phyloP scores from a whole-genome alignment of 1,140 invertebrate genomes.

The Ctenoplectra terminalis region DNA sequence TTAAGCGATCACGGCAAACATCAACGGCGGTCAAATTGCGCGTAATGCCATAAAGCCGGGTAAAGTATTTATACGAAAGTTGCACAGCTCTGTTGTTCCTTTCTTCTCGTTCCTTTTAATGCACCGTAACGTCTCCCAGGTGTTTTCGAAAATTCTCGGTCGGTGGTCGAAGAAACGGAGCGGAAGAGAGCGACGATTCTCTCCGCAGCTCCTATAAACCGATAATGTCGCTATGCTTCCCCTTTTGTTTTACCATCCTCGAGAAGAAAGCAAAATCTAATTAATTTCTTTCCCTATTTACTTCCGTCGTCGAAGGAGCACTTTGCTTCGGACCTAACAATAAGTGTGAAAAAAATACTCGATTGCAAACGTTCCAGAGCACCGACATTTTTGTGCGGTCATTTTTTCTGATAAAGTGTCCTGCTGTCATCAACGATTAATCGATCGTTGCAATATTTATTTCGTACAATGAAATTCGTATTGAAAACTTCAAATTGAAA shows the following conservation, averaged over 20 bases:
- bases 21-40: neutral
- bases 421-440: too few relatives aligned
- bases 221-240: conserved; percentile 12
- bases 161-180: conserved; percentile 11
- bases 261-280: conserved; percentile 25
- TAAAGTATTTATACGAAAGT: neutral
- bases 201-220: conserved; percentile 2
- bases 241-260: neutral
- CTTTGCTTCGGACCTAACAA: conserved; percentile 20
- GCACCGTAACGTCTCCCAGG: neutral
- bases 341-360: conserved; percentile 35
- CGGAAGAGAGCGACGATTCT: neutral
- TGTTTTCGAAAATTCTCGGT: conserved; percentile 22
- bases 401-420: conserved; percentile 2
- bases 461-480: too few relatives aligned
- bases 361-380: too few relatives aligned
- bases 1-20: neutral
- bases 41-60: neutral
- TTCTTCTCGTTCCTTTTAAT: neutral
- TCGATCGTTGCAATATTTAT: too few relatives aligned
- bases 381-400: conserved; percentile 1
- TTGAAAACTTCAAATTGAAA: too few relatives aligned
- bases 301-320: neutral
- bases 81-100: too few relatives aligned
- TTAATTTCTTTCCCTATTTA: conserved; percentile 26